These are phyloP conservation scores for Psittacula echo DNA, from an alignment of 2,797 vertebrate genomes.

Conservation along the genomic window DNA sequence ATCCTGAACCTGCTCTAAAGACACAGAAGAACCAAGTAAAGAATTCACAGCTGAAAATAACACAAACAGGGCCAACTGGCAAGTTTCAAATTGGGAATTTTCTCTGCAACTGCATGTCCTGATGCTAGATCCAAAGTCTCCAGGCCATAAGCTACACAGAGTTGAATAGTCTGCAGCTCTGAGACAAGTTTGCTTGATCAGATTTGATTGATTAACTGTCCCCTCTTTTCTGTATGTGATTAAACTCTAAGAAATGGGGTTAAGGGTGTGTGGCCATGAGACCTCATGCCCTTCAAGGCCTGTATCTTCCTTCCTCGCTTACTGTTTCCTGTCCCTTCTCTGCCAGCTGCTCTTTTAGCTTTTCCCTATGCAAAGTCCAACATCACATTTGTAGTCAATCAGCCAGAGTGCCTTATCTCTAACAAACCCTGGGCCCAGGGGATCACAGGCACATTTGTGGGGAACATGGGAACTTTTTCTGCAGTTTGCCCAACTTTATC, in stretches of 20 bases:
- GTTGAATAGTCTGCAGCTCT: background rate
- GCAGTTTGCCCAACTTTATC: background rate
- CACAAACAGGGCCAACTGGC: background rate
- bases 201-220: background rate
- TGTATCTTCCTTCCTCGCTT: background rate
- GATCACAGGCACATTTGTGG: background rate
- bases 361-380: background rate
- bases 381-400: background rate
- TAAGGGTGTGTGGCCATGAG: background rate
- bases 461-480: background rate
- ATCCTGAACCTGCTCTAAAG: background rate
- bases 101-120: background rate
- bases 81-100: background rate
- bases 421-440: background rate
- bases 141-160: background rate
- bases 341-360: background rate
- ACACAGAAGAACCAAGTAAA: background rate
- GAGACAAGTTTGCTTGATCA: background rate
- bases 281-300: background rate
- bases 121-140: background rate
- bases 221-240: background rate
- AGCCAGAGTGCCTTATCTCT: background rate
- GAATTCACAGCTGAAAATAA: background rate
- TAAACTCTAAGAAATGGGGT: background rate
- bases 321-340: background rate